Evolutionary conservation across 2,797 vertebrate genomes (phyloP).

Genomic region (Phrynocephalus forsythii): DNA sequence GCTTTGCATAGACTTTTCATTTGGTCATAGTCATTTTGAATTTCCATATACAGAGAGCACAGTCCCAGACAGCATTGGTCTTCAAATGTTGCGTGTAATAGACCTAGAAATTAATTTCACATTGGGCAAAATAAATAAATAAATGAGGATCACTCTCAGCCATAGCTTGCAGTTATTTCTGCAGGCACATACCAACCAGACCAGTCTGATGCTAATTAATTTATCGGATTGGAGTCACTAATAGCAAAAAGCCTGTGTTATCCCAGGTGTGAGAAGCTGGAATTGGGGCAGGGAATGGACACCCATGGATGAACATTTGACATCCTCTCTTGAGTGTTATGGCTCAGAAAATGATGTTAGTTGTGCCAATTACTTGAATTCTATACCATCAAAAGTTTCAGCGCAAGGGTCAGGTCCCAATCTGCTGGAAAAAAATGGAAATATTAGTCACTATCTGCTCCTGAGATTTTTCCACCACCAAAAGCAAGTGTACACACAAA

Average conservation of each 20-base stretch:
- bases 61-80: slow-evolving; percentile 49
- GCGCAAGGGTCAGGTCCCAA: background rate
- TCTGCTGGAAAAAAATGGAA: background rate
- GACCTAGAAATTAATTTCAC: slow-evolving; percentile 72
- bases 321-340: background rate
- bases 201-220: slow-evolving; percentile 34
- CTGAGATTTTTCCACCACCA: background rate
- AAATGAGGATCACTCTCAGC: slow-evolving; percentile 15
- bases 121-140: background rate
- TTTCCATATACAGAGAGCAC: slow-evolving; percentile 45
- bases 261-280: slow-evolving; percentile 7
- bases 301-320: background rate
- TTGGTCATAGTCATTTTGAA: slow-evolving; percentile 28
- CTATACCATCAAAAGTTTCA: background rate
- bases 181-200: slow-evolving; percentile 31
- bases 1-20: slow-evolving; percentile 17
- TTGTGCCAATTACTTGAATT: slow-evolving; percentile 3
- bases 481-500: background rate
- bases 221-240: background rate
- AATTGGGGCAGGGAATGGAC: background rate
- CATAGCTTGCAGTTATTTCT: background rate
- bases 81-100: slow-evolving; percentile 68
- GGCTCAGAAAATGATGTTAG: slow-evolving; percentile 21
- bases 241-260: background rate
- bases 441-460: background rate